Evolutionary conservation across 2,797 vertebrate genomes (phyloP).

Genomic region (Amblyraja radiata): DNA sequence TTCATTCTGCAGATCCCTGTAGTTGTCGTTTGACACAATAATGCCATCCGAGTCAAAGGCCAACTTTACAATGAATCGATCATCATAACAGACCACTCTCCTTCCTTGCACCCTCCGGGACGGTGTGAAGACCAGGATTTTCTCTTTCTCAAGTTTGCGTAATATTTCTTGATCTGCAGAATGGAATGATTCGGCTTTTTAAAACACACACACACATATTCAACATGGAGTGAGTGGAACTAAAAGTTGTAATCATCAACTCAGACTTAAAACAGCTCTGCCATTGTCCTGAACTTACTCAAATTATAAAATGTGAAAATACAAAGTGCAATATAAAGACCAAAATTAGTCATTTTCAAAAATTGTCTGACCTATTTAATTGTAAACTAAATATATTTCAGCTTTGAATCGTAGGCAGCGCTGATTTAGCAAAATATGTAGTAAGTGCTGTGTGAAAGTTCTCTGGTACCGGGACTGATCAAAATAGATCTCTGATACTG

Average conservation of each 20-base stretch:
- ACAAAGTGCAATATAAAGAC: neutral
- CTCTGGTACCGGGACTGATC: neutral
- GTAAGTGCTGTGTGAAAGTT: neutral
- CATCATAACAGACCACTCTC: slow-evolving; percentile 96
- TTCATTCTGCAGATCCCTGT: slow-evolving; percentile 94
- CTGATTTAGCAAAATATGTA: neutral
- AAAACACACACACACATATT: neutral
- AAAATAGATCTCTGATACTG: neutral
- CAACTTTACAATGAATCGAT: slow-evolving; percentile 97
- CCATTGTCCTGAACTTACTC: neutral
- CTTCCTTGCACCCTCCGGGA: slow-evolving; percentile 93
- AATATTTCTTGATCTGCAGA: slow-evolving; percentile 91
- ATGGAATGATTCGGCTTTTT: slow-evolving; percentile 1
- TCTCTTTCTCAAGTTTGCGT: slow-evolving; percentile 92
- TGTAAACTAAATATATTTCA: neutral
- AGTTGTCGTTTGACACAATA: slow-evolving; percentile 98
- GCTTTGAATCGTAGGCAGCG: neutral
- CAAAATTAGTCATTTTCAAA: neutral
- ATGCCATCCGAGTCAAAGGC: slow-evolving; percentile 97
- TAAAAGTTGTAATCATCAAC: neutral
- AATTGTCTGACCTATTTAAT: neutral
- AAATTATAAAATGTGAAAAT: neutral
- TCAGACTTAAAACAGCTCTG: neutral
- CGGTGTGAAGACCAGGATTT: slow-evolving; percentile 95
- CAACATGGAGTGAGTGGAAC: neutral